Percentiles rank a stretch among this genome's conserved stretches.
Evolutionary conservation across 2,113 vertebrate genomes (phyloP).

Genomic region (Xenopus laevis): DNA sequence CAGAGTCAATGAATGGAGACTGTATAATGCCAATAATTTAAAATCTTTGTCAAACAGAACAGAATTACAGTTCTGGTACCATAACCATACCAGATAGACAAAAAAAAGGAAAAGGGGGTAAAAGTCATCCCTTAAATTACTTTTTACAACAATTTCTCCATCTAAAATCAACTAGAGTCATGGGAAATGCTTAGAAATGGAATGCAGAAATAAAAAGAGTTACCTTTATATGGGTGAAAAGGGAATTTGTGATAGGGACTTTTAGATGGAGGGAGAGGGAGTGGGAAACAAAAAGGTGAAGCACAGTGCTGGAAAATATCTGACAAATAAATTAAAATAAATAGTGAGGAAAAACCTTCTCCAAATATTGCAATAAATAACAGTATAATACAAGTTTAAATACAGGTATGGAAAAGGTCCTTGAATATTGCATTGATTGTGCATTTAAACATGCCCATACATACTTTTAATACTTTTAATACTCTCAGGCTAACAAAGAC

Average conservation of each 20-base stretch:
- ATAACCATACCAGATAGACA: conserved; percentile 49
- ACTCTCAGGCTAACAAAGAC: conserved; percentile 70
- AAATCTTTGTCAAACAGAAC: conserved; percentile 63
- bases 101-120: conserved; percentile 46
- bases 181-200: conserved; percentile 48
- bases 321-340: conserved; percentile 95
- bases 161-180: conserved; percentile 22
- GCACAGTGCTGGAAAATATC: conserved; percentile 62
- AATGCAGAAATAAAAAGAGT: conserved; percentile 72
- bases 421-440: conserved; percentile 97
- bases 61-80: conserved; percentile 64
- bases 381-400: conserved; percentile 67
- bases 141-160: conserved; percentile 74
- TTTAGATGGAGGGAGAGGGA: conserved; percentile 28
- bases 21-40: conserved; percentile 80
- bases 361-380: conserved; percentile 82
- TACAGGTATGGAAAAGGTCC: conserved; percentile 77
- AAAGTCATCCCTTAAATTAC: conserved; percentile 76
- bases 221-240: conserved; percentile 38
- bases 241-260: neutral
- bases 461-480: conserved; percentile 68
- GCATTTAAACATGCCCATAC: conserved; percentile 81
- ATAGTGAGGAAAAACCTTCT: conserved; percentile 84
- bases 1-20: conserved; percentile 75
- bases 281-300: conserved; percentile 45